Evolutionary conservation across 2,113 vertebrate species (phyloP).

Genomic region (Nannospalax galili): DNA sequence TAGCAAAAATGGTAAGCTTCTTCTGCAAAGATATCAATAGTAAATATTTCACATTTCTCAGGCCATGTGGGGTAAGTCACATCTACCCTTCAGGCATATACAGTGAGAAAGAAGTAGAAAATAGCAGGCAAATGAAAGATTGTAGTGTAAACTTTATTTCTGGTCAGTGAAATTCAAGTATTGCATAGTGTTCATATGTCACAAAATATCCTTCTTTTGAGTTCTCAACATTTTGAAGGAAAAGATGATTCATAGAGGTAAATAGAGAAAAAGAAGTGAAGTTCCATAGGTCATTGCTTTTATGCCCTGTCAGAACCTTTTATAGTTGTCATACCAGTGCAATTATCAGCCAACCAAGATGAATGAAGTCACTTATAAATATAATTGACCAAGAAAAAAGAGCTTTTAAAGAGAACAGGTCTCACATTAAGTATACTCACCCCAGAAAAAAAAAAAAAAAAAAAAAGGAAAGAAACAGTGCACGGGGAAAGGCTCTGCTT

Average conservation of each 20-base stretch:
- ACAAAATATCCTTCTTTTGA: neutral
- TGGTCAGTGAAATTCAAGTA: neutral
- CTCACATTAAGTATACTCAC: neutral
- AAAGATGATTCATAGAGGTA: neutral
- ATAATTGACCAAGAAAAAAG: neutral
- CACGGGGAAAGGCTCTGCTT: neutral
- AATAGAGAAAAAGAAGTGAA: neutral
- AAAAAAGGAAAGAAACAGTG: neutral
- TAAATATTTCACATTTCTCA: neutral
- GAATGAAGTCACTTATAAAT: neutral
- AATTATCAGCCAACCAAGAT: neutral
- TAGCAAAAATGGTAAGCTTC: neutral
- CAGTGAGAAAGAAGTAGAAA: neutral
- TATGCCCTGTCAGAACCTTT: neutral
- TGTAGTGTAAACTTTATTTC: neutral
- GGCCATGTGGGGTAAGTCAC: accelerated
- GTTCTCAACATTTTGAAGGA: neutral
- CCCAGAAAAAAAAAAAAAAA: too few species aligned
- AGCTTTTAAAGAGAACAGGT: neutral
- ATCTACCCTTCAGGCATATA: neutral
- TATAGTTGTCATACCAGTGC: neutral
- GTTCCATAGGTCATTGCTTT: neutral
- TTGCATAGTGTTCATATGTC: neutral
- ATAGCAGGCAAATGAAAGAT: neutral
- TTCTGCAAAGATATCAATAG: neutral